phyloP scores from a whole-genome alignment of 2,888 invertebrate genomes.

The Sarcophaga subvicina region DNA sequence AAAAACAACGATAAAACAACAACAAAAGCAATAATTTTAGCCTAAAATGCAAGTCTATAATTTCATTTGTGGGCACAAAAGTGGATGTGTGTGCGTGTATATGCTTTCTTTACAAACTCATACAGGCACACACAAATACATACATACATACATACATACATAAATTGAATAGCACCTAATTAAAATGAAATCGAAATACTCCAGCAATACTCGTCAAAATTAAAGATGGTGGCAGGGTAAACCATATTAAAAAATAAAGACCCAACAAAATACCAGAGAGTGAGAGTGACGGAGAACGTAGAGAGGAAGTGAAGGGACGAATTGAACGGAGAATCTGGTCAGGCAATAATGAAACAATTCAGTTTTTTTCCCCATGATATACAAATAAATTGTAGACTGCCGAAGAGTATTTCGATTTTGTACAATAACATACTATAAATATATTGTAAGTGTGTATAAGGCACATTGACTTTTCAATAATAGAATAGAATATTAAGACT shows the following conservation, averaged over 20 bases:
- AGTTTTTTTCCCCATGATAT: too few species aligned
- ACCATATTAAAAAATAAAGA: background rate
- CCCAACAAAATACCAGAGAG: too few species aligned
- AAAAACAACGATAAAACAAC: background rate
- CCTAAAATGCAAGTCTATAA: conserved; percentile 53
- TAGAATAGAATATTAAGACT: too few species aligned
- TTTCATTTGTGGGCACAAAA: background rate
- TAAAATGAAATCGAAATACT: conserved; percentile 74
- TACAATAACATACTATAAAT: too few species aligned
- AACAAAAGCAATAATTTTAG: conserved; percentile 72
- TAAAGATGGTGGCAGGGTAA: conserved; percentile 57
- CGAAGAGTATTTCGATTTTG: too few species aligned
- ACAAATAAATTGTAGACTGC: too few species aligned
- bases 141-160: conserved; percentile 45
- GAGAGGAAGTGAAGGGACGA: too few species aligned
- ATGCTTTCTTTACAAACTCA: background rate
- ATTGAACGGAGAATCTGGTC: too few species aligned
- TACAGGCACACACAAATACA: conserved; percentile 29
- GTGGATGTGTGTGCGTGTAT: conserved; percentile 2
- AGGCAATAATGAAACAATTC: too few species aligned
- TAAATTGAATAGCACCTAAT: conserved; percentile 75
- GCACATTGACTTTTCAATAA: too few species aligned
- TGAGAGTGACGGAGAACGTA: background rate
- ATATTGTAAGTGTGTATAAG: too few species aligned
- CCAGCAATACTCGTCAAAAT: conserved; percentile 56